Conservation (phyloP, 2,797 vertebrate genomes). For the Pipistrellus kuhlii region DNA sequence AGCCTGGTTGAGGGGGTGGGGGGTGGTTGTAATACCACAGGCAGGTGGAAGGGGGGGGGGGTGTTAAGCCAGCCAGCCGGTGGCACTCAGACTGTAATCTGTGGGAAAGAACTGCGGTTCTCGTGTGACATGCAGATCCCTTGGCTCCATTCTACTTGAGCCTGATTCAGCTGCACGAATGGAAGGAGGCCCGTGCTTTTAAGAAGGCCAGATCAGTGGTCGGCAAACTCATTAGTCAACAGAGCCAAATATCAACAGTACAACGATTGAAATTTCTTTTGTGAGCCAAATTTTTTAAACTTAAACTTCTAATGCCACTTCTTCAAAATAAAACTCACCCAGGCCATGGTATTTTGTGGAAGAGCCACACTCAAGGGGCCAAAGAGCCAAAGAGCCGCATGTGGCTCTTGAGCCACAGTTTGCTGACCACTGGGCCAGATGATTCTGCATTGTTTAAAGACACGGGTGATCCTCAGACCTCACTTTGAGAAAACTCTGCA, state of each 20-base stretch:
- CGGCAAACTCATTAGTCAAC: too few species aligned
- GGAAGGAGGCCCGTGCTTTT: background rate
- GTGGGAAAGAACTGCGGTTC: background rate
- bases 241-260: too few species aligned
- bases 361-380: too few species aligned
- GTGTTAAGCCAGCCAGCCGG: background rate
- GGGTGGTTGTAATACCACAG: background rate
- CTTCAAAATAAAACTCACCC: too few species aligned
- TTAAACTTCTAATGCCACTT: too few species aligned
- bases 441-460: background rate
- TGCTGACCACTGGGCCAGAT: background rate
- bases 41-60: background rate
- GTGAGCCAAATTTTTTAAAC: too few species aligned
- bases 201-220: background rate
- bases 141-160: background rate
- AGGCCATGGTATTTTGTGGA: too few species aligned
- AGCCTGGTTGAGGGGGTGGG: too few species aligned
- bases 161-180: background rate
- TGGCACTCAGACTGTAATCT: background rate
- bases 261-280: too few species aligned
- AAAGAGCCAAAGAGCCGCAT: too few species aligned
- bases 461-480: background rate
- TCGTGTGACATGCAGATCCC: background rate
- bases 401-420: too few species aligned
- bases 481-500: background rate